Evolutionary conservation across 2,888 invertebrate species (phyloP).

Genomic region (Acholoe squamosa): DNA sequence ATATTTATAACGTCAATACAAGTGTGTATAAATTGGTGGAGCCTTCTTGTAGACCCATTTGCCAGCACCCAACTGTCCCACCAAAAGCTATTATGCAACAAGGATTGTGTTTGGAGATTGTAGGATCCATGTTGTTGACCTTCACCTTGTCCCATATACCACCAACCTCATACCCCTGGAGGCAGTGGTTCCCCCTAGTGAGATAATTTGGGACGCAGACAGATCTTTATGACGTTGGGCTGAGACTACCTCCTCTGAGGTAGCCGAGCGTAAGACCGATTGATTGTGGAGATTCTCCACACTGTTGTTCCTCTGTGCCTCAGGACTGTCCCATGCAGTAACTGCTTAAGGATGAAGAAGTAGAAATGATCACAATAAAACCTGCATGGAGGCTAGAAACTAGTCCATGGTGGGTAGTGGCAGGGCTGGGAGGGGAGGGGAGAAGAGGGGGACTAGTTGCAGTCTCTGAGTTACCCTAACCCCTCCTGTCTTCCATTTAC

Average conservation of each 20-base stretch:
- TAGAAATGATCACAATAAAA: too few species aligned
- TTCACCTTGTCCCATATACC: conserved; percentile 35
- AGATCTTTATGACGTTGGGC: conserved; percentile 1
- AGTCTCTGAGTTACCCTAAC: too few species aligned
- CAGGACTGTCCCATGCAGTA: not conserved
- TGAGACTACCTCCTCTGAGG: not conserved
- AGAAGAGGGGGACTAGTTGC: too few species aligned
- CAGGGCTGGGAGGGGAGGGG: too few species aligned
- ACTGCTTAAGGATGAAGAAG: too few species aligned
- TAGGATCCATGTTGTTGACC: not conserved
- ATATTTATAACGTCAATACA: too few species aligned
- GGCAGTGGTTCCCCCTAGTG: not conserved
- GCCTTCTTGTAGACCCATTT: too few species aligned
- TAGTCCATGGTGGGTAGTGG: too few species aligned
- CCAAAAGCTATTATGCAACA: not conserved
- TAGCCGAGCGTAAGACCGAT: conserved; percentile 2
- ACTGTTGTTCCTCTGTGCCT: not conserved
- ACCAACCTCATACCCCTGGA: not conserved
- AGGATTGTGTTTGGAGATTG: not conserved
- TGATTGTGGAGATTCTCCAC: not conserved
- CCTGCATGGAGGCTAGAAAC: too few species aligned
- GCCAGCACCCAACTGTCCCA: not conserved
- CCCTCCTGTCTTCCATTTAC: too few species aligned
- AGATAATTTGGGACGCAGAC: not conserved
- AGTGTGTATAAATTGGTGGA: too few species aligned